Base-by-base conservation (phyloP, 2,888 invertebrate genomes). In the Globia sparganii region DNA sequence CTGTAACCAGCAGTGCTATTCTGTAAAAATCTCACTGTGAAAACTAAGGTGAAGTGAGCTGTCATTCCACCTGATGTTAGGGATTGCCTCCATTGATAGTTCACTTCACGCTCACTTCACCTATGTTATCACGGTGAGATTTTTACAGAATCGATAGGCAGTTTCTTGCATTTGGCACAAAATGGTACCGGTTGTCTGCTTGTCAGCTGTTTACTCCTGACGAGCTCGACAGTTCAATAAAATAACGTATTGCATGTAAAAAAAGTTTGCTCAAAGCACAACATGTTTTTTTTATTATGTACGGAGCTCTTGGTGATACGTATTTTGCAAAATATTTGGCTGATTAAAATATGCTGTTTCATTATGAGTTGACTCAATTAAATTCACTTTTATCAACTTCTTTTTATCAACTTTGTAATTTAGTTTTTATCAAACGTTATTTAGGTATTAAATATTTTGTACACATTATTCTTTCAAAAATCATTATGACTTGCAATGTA, bases 351-450 rank as follows among this genome's bases (percentile, higher is more conserved):
- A 31, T 77, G 77, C 56, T 64, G 56, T 25, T 64, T 49, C 64
- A 65, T 18, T 58, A 56, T 75, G 56, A 75, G 18, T 73, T 28
- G 21, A 56, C 46, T 13, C 31, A 61, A 81, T 56, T 49, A 61
- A 40, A 25, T 4, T 53, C 4, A 49, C n/a, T n/a, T n/a, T 28
- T 80, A 56, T 66, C 62, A 56, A 56, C n/a, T n/a, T n/a, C 31
- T 34, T 61, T n/a, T 66, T 65, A 73, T 59, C 8, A 65, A 69
- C 25, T 37, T 74, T 43, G 34, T 53, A 11, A 81, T 59, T 81
- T 13, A 2, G n/a, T 40, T 53, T 72, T 74, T 61, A 61, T 81
- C 34, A 37, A 53, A 40, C 15, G 6, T n/a, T 3, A n/a, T 46
- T 28, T 53, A 25, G 5, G 8, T 37, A 25, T 28, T 8, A 3